These are phyloP conservation scores for Apodemus sylvaticus DNA, from an alignment of 2,113 vertebrate genomes.

Conservation along the genomic window DNA sequence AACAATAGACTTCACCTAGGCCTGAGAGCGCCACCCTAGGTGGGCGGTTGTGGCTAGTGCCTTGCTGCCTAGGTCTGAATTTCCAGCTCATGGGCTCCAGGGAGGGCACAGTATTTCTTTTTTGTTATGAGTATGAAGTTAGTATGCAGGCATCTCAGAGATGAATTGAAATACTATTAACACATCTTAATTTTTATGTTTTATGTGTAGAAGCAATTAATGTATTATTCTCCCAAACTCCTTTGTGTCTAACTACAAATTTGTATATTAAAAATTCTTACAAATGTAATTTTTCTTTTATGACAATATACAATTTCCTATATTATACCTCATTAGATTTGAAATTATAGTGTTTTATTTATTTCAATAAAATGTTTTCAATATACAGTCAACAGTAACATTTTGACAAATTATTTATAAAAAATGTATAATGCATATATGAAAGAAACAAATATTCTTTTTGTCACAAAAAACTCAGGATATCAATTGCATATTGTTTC, in stretches of 20 bases:
- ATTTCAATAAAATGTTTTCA: not conserved
- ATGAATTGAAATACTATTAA: not conserved
- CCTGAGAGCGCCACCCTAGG: no score
- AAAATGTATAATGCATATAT: no score
- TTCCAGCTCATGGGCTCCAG: no score
- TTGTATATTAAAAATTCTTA: not conserved
- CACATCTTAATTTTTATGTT: not conserved
- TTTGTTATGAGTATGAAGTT: not conserved
- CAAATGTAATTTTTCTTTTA: not conserved
- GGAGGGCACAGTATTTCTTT: no score
- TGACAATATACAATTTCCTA: not conserved
- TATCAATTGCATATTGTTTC: no score
- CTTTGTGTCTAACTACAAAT: not conserved
- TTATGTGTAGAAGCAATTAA: not conserved
- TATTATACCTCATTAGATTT: constrained; percentile 7
- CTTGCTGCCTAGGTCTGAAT: no score
- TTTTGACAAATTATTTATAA: no score
- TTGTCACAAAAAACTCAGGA: no score
- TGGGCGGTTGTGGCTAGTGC: no score
- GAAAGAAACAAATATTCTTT: no score
- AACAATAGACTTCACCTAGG: no score
- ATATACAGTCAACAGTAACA: no score
- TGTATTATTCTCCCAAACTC: not conserved
- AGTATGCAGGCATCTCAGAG: not conserved
- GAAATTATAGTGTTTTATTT: not conserved